Evolutionary conservation across 92 coral and sea anemone genomes (phyloP), one percentile per base, ranked within the genome.

Genomic region (Palythoa grandis): DNA sequence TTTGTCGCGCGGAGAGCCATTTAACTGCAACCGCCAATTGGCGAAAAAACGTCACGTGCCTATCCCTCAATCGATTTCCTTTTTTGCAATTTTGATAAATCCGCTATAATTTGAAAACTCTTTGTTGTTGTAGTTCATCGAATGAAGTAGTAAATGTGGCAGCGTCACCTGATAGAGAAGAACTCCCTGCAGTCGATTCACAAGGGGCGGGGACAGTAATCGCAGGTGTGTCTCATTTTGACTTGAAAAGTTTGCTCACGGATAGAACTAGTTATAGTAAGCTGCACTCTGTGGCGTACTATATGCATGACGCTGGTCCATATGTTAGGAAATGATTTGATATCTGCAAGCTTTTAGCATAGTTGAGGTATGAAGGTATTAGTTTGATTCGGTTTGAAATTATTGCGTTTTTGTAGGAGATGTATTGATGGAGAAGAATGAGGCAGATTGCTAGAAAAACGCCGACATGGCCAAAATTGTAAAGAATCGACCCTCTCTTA

Each of bases 221-320:
- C 43, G 83, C 83, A 52, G 83, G 83, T 78, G 38, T 78, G 83
- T 79, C 84, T 60, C 84, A 79, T 79, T 79, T 79, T 79, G 73
- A 79, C 84, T 79, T 79, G 72, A 79, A 79, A 79, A 52, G 83
- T 78, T 68, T 67, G 69, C 83, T 78, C 83, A 78, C 83, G 52
- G 72, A 79, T 23, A 24, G 84, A 57, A 57, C 74, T 79, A 79
- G 73, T 53, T 61, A 79, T 58, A 24, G 84, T 79, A 79, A 79
- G 71, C 84, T 60, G 84, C 84, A 79, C 84, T 79, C 84, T 79
- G 58, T 79, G 84, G 72, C 54, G 72, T 79, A 79, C 84, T 79
- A 79, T 79, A 57, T 79, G 83, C 83, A 1, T 56, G 83, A 78
- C 47, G 69, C 83, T 78, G 69, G 83, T 78, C 83, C 83, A 78